Conservation (phyloP, 2,113 vertebrate species). For the Notechis scutatus region DNA sequence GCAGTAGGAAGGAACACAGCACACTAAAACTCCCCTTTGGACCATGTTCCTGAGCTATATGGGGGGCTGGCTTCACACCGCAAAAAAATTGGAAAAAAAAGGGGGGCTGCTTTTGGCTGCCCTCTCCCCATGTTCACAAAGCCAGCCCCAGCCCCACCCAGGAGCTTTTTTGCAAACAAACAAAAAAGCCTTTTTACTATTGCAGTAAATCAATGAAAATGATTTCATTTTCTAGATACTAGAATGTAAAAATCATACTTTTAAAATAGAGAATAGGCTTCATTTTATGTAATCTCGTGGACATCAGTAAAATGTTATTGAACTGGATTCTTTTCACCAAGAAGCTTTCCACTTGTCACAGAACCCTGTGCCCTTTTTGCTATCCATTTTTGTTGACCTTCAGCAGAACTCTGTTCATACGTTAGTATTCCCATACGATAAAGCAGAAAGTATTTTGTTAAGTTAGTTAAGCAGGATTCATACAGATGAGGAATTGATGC, state of each 20-base stretch:
- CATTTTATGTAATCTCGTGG: not conserved
- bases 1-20: no score
- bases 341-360: not conserved
- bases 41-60: not conserved
- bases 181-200: not conserved
- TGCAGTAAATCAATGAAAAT: not conserved
- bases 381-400: not conserved
- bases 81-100: not conserved
- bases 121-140: no score
- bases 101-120: no score
- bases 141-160: no score
- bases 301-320: not conserved
- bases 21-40: not conserved
- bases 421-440: not conserved
- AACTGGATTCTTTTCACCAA: not conserved
- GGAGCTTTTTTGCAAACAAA: not conserved
- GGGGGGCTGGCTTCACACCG: not conserved
- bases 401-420: not conserved
- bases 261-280: not conserved
- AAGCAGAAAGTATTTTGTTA: not conserved
- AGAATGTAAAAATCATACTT: not conserved
- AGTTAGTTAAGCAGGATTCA: not conserved
- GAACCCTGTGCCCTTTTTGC: not conserved
- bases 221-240: not conserved
- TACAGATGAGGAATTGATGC: not conserved